Conservation (phyloP, 2,888 invertebrate genomes). For the Andrena dorsata region DNA sequence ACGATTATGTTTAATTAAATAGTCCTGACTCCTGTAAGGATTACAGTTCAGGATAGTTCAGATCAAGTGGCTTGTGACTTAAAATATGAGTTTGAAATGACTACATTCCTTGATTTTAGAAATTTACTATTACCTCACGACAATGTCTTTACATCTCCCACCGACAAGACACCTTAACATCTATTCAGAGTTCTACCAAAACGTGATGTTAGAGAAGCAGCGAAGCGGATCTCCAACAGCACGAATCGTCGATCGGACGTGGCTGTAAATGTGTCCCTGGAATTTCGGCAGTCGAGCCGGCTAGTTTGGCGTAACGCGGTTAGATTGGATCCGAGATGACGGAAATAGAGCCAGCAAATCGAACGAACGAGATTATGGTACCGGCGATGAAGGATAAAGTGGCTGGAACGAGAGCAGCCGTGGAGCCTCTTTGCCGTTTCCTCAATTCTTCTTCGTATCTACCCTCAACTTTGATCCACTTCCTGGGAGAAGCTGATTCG, state of each 20-base stretch:
- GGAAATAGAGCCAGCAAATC: conserved; percentile 60
- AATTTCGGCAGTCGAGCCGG: conserved; percentile 40
- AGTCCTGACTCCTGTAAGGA: too few species aligned
- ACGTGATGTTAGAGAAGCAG: too few species aligned
- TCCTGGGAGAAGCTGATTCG: conserved; percentile 9
- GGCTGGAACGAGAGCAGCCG: conserved; percentile 37
- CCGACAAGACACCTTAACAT: too few species aligned
- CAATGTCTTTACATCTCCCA: too few species aligned
- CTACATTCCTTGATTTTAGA: too few species aligned
- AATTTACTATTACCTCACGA: too few species aligned
- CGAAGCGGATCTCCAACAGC: background rate
- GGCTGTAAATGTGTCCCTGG: conserved; percentile 29
- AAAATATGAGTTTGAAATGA: too few species aligned
- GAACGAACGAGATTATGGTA: conserved; percentile 59
- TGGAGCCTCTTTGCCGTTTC: conserved; percentile 21
- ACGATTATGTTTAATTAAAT: too few species aligned
- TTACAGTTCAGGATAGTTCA: too few species aligned
- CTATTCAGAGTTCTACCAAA: too few species aligned
- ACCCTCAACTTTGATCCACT: conserved; percentile 20
- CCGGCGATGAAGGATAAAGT: conserved; percentile 50
- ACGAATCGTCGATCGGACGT: conserved; percentile 1
- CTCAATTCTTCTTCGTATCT: conserved; percentile 34
- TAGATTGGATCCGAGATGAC: conserved; percentile 52
- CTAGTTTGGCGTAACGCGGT: conserved; percentile 32
- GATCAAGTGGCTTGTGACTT: too few species aligned